These are phyloP conservation scores for Gambusia affinis DNA, from an alignment of 2,113 vertebrate genomes.

Conservation along the genomic window DNA sequence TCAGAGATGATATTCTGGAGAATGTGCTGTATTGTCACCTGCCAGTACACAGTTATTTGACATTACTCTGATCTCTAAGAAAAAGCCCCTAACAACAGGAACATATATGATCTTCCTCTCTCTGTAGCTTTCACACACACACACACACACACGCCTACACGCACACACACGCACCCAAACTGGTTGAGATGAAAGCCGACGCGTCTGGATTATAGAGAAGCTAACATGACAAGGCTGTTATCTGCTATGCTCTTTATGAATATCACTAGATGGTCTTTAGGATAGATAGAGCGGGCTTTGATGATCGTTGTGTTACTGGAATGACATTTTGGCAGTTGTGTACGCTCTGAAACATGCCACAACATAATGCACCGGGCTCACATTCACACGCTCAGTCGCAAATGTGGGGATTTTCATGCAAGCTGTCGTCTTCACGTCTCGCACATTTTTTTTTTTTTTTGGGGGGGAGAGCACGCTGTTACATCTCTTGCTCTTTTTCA, in stretches of 20 bases:
- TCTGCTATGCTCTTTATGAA: constrained; percentile 79
- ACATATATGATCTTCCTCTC: constrained; percentile 69
- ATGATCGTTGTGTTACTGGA: constrained; percentile 67
- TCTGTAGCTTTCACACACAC: constrained; percentile 24
- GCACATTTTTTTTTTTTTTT: constrained; percentile 31
- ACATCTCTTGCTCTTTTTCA: constrained; percentile 35
- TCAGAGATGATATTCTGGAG: not conserved
- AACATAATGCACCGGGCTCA: constrained; percentile 61
- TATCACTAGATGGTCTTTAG: constrained; percentile 77
- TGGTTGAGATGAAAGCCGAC: constrained; percentile 66
- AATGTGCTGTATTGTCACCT: constrained; percentile 54
- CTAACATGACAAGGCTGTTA: constrained; percentile 77
- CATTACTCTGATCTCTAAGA: constrained; percentile 75
- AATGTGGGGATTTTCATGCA: constrained; percentile 67
- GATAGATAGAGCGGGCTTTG: constrained; percentile 71
- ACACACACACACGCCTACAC: constrained; percentile 1
- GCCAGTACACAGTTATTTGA: constrained; percentile 65
- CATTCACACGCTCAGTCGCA: constrained; percentile 47
- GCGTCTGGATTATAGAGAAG: constrained; percentile 70
- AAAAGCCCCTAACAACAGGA: constrained; percentile 70
- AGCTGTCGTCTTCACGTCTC: constrained; percentile 58
- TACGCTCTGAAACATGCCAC: constrained; percentile 55
- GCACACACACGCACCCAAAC: constrained; percentile 9
- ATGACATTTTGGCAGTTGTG: constrained; percentile 76
- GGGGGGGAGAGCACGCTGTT: constrained; percentile 23